These are phyloP conservation scores for Arothron firmamentum DNA, from an alignment of 2,113 vertebrate species.

Conservation along the genomic window DNA sequence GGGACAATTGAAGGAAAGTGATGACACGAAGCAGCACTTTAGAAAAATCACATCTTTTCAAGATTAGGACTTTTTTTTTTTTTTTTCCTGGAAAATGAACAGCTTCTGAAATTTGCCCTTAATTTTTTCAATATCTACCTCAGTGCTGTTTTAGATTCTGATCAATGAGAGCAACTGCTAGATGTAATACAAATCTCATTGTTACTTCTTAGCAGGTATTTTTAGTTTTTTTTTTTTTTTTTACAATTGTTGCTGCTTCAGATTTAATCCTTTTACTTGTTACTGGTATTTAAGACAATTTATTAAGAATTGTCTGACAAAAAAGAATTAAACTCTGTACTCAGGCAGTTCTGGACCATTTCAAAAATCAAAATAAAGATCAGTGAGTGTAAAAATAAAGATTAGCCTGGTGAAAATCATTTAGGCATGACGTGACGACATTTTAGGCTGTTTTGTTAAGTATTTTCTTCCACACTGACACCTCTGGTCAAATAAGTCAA, in stretches of 20 bases:
- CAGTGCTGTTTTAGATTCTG: no score
- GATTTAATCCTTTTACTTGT: not conserved
- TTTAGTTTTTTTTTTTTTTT: no score
- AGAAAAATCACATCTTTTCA: not conserved
- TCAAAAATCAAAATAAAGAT: not conserved
- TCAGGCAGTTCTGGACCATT: not conserved
- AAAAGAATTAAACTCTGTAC: not conserved
- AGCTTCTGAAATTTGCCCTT: no score
- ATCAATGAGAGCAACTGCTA: no score
- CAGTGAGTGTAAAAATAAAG: not conserved
- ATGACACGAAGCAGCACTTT: not conserved
- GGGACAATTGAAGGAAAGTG: not conserved
- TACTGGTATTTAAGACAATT: not conserved
- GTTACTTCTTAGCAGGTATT: no score
- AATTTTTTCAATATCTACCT: no score
- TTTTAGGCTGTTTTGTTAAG: slow-evolving; percentile 10
- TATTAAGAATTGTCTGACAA: not conserved
- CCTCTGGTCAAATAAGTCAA: slow-evolving; percentile 40
- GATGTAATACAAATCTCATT: no score
- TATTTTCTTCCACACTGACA: slow-evolving; percentile 1
- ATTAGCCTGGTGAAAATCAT: not conserved
- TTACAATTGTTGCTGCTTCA: no score
- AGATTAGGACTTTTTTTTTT: not conserved
- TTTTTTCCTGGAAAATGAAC: not conserved
- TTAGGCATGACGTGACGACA: slow-evolving; percentile 3